phyloP scores from a whole-genome alignment of 2,888 invertebrate genomes.

The Patella pellucida region DNA sequence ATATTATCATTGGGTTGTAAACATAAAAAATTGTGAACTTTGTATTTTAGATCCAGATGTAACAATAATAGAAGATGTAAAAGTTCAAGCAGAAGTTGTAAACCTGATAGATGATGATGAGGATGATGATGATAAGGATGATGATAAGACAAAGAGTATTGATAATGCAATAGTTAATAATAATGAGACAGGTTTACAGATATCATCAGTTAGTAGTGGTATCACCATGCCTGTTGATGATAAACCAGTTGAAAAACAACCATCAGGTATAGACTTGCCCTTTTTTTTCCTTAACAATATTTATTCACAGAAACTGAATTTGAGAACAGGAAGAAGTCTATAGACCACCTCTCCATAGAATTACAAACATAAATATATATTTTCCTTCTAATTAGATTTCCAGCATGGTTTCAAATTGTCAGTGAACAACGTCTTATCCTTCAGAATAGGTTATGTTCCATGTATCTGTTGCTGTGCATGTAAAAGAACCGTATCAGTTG shows the following conservation, averaged over 20 bases:
- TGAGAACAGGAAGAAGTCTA: too few species aligned
- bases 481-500: too few species aligned
- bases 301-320: too few species aligned
- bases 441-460: too few species aligned
- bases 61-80: not conserved
- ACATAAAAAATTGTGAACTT: not conserved
- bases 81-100: conserved; percentile 2
- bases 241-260: not conserved
- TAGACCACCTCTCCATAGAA: too few species aligned
- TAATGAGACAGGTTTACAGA: conserved; percentile 44
- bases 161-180: not conserved
- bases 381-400: not conserved
- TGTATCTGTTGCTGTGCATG: too few species aligned
- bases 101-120: conserved; percentile 18
- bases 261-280: not conserved
- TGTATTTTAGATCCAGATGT: not conserved
- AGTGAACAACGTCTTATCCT: not conserved
- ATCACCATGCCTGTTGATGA: conserved; percentile 17
- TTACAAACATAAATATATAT: too few species aligned
- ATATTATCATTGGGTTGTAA: too few species aligned
- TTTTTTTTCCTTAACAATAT: too few species aligned
- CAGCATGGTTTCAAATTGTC: too few species aligned
- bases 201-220: conserved; percentile 44
- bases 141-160: conserved; percentile 1
- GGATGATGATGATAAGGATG: conserved; percentile 24